A percentile compares a stretch with the other conserved stretches of the same genome.
phyloP scores from a whole-genome alignment of 2,113 vertebrate genomes.

The Plecotus auritus region DNA sequence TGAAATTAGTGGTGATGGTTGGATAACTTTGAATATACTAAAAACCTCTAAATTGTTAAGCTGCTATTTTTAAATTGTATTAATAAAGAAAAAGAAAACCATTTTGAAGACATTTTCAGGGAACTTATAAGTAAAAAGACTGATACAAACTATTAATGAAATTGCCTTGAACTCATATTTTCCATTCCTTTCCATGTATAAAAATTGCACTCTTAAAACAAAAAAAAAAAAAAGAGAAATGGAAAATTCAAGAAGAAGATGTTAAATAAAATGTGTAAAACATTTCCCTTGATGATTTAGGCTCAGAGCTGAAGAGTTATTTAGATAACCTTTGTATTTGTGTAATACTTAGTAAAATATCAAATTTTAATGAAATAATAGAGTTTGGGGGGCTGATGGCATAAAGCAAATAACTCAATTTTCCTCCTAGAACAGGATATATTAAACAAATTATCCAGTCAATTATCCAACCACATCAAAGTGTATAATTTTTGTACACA shows the following conservation, averaged over 20 bases:
- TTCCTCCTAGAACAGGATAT: neutral
- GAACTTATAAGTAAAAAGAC: neutral
- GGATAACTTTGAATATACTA: neutral
- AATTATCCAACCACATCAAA: neutral
- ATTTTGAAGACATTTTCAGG: neutral
- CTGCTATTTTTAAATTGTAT: neutral
- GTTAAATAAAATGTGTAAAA: neutral
- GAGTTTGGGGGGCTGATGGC: neutral
- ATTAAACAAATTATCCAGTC: neutral
- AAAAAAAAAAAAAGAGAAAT: neutral
- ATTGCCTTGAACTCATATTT: neutral
- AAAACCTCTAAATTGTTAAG: neutral
- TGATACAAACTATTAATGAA: neutral
- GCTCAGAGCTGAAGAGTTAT: neutral
- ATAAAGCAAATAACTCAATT: neutral
- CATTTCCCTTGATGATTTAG: neutral
- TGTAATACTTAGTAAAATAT: neutral
- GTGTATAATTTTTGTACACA: neutral
- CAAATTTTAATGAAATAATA: neutral
- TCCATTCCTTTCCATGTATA: neutral
- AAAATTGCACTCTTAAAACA: neutral
- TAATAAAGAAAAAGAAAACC: neutral
- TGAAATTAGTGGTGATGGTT: neutral
- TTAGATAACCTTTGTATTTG: neutral
- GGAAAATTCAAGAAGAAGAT: conserved; percentile 16